A percentile compares a stretch with the other conserved stretches of the same genome.
phyloP scores from a whole-genome alignment of 2,797 vertebrate genomes.

The Microchirus variegatus region DNA sequence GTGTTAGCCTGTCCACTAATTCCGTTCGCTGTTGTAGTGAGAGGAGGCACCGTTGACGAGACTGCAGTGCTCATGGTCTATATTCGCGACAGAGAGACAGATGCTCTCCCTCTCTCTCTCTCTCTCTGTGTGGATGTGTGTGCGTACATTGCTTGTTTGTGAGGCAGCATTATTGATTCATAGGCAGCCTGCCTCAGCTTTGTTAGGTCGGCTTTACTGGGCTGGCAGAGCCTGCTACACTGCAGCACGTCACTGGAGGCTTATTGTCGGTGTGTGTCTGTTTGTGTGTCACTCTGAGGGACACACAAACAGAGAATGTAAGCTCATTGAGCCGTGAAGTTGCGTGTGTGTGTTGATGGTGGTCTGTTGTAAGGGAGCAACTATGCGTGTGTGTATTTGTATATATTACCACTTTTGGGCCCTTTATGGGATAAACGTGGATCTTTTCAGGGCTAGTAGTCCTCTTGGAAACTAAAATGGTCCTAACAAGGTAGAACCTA shows the following conservation, averaged over 20 bases:
- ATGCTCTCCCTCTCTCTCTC: conserved; percentile 7
- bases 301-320: conserved; percentile 9
- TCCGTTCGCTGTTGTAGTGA: conserved; percentile 13
- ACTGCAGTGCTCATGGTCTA: conserved; percentile 67
- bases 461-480: too few relatives aligned
- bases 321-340: conserved; percentile 32
- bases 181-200: conserved; percentile 60
- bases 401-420: conserved; percentile 1
- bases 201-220: conserved; percentile 34
- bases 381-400: conserved; percentile 42
- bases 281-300: conserved; percentile 8
- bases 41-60: conserved; percentile 66
- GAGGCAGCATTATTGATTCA: conserved; percentile 75
- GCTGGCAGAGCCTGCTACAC: conserved; percentile 43
- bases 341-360: conserved; percentile 4
- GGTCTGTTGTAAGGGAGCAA: conserved; percentile 27
- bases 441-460: too few relatives aligned
- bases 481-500: too few relatives aligned
- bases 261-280: conserved; percentile 23
- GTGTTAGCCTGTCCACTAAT: not conserved
- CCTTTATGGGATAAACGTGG: too few relatives aligned
- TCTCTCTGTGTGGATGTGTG: conserved; percentile 12
- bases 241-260: conserved; percentile 49
- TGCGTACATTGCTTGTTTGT: conserved; percentile 21
- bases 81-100: conserved; percentile 48